Evolutionary conservation across 2,888 invertebrate species (phyloP), one percentile per base, ranked within the genome.

Genomic region (Oxyteleia sp.): DNA sequence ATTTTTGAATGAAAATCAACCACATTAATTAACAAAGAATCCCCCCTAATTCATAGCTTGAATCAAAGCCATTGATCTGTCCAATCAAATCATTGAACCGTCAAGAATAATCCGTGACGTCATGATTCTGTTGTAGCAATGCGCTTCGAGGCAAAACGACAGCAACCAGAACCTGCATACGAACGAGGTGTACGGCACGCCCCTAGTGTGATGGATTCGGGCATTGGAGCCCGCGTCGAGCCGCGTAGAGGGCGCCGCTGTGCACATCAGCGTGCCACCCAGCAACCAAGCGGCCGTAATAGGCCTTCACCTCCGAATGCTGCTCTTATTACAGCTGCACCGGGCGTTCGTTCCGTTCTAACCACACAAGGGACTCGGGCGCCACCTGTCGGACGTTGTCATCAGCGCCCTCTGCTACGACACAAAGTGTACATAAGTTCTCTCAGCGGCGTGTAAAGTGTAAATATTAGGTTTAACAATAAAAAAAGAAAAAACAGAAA

Each of bases 141-240:
- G 97, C 93, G 95, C 96, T 74, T 95, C 95, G 82, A 95, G 96
- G 91, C 96, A 96, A 89, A 97, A 97, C 93, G 96, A 96, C 93
- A 97, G 96, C 89, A 97, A 96, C 94, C 97, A 97, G 93, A 97
- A 96, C 93, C 95, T 96, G 89, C 97, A 97, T 94, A 96, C 96
- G 89, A 97, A 97, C 93, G 97, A 97, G 94, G 97, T 97, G 80
- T 95, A 95, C 91, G 94, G 95, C 53, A 92, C 93, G 23, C 94
- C 95, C 84, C 89, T 95, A 92, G 96, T 96, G 95, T 96, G 96
- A 96, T 96, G 95, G 95, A 96, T 95, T 94, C 94, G 95, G 87
- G 95, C 95, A 93, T 94, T 95, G 94, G 96, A 95, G 66, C 89
- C 90, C 20, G 76, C 86, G 85, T 90, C 90, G 76, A 90, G 88